Evolutionary conservation across 2,113 vertebrate species (phyloP).

Genomic region (Machaerirhynchus nigripectus): DNA sequence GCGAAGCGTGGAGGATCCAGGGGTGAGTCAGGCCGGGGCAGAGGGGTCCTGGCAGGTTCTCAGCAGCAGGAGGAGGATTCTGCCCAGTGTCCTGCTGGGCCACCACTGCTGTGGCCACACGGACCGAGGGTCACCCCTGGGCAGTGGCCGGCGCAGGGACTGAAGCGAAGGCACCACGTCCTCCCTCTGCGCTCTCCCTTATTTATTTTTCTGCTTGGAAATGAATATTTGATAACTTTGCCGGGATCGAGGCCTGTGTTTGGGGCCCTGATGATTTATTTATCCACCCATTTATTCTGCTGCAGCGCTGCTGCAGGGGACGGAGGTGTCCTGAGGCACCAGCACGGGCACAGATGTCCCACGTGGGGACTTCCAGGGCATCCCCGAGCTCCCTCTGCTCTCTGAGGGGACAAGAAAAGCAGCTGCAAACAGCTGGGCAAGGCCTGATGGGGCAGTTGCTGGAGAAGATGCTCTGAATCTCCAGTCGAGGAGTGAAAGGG

Average conservation of each 20-base stretch:
- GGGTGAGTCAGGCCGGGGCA: rapidly evolving
- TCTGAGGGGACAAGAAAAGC: background rate
- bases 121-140: background rate
- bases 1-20: background rate
- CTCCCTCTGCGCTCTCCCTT: background rate
- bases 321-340: background rate
- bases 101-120: background rate
- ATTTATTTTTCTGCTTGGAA: slow-evolving; percentile 5
- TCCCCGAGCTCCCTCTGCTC: background rate
- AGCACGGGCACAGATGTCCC: background rate
- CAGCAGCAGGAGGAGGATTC: background rate
- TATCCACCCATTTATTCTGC: background rate
- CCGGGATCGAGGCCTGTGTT: background rate
- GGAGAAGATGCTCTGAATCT: background rate
- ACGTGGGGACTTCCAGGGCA: background rate
- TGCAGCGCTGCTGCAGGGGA: background rate
- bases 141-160: background rate
- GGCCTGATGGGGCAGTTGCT: background rate
- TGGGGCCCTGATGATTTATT: slow-evolving; percentile 12
- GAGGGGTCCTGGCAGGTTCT: background rate
- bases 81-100: background rate
- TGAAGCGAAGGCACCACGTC: background rate
- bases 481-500: background rate
- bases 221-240: slow-evolving; percentile 48
- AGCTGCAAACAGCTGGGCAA: background rate